Evolutionary conservation across 2,113 vertebrate genomes (phyloP).

Genomic region (Microtus richardsoni): DNA sequence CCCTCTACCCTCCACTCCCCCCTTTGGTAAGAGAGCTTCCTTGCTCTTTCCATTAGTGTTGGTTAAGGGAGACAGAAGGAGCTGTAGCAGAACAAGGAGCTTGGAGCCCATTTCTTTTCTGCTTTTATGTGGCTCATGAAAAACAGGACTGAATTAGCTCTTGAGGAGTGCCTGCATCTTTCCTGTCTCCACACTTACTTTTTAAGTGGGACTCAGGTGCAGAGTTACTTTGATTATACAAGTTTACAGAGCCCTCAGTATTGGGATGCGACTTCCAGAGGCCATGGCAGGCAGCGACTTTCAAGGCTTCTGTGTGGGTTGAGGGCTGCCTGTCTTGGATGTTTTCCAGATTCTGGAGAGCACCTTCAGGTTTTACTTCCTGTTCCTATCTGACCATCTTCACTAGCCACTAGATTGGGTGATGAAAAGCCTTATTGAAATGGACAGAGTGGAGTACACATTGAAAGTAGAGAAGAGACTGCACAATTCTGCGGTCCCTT

Average conservation of each 20-base stretch:
- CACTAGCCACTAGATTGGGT: background rate
- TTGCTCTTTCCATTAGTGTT: background rate
- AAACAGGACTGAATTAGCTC: conserved; percentile 52
- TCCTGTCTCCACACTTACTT: conserved; percentile 26
- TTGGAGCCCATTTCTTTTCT: background rate
- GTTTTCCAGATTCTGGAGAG: background rate
- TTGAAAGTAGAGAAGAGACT: conserved; percentile 2
- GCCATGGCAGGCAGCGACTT: background rate
- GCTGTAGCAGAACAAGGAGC: background rate
- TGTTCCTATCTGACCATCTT: background rate
- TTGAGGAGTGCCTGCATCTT: conserved; percentile 16
- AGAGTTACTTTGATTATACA: conserved; percentile 43
- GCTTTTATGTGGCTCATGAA: conserved; percentile 3
- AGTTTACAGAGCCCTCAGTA: conserved; percentile 37
- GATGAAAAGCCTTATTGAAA: background rate
- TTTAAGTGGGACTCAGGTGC: conserved; percentile 32
- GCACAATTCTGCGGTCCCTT: background rate
- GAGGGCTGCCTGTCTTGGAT: background rate
- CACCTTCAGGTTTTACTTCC: background rate
- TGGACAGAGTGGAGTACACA: background rate
- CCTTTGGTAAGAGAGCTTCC: background rate
- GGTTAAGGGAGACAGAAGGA: background rate
- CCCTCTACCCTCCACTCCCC: background rate
- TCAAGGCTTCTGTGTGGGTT: background rate
- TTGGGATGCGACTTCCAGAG: background rate